Conservation (phyloP, 2,888 invertebrate species). For the Pocota personata region DNA sequence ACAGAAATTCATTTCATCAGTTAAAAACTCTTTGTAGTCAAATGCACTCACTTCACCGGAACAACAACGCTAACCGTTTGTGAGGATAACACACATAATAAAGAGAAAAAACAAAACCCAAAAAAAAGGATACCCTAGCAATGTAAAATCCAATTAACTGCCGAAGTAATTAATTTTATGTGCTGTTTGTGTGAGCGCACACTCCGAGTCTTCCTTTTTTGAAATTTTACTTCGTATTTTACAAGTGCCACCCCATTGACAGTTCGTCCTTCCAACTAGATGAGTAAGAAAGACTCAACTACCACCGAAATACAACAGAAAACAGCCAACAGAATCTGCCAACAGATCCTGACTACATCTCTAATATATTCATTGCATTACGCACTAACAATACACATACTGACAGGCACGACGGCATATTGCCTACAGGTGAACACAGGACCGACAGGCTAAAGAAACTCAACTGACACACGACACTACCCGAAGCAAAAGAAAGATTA, state of each 20-base stretch:
- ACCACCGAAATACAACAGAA: background rate
- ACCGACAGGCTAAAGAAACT: background rate
- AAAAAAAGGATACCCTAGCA: background rate
- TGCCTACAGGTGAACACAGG: conserved; percentile 19
- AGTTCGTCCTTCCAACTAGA: background rate
- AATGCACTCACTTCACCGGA: background rate
- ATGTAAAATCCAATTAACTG: conserved; percentile 16
- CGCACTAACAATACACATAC: background rate
- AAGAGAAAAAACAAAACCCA: background rate
- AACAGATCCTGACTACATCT: background rate
- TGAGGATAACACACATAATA: background rate
- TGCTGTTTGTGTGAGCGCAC: background rate
- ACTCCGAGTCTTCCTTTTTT: background rate
- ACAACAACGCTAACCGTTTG: background rate
- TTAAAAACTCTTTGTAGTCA: conserved; percentile 17
- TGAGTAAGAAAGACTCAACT: background rate
- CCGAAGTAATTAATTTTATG: conserved; percentile 29
- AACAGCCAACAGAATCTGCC: background rate
- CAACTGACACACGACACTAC: conserved; percentile 21
- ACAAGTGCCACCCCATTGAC: background rate
- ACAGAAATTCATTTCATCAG: background rate
- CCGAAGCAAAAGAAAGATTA: conserved; percentile 25
- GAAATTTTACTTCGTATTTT: background rate
- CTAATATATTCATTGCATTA: background rate
- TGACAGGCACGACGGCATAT: background rate